Evolutionary conservation across 2,797 vertebrate species (phyloP).

Genomic region (Coendou prehensilis): DNA sequence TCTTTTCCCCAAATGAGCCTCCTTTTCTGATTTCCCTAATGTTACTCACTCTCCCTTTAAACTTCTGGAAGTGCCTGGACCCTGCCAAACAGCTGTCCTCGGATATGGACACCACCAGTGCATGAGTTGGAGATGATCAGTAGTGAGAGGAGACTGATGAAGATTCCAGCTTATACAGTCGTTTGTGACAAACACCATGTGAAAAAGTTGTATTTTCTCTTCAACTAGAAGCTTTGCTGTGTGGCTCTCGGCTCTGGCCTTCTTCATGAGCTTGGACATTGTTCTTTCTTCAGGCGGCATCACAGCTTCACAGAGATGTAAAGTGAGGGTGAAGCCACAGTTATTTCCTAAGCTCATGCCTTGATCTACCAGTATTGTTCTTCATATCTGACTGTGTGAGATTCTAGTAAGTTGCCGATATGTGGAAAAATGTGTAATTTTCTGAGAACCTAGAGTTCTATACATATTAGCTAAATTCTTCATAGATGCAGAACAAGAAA

Average conservation of each 20-base stretch:
- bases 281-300: background rate
- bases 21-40: background rate
- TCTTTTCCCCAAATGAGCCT: background rate
- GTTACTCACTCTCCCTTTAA: background rate
- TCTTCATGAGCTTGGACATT: background rate
- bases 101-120: background rate
- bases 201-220: background rate
- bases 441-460: background rate
- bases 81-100: background rate
- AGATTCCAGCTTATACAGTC: background rate
- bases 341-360: background rate
- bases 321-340: background rate
- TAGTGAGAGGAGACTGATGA: background rate
- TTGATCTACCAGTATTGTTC: background rate
- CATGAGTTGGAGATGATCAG: background rate
- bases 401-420: background rate
- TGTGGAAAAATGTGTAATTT: background rate
- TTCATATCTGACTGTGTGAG: background rate
- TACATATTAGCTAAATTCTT: background rate
- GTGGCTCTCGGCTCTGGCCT: background rate
- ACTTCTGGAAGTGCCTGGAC: background rate
- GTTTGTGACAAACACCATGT: background rate
- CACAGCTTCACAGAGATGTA: background rate
- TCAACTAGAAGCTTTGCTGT: background rate
- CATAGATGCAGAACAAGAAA: background rate